Conservation (phyloP, 2,113 vertebrate species). For the Rhadina sibilatrix region DNA sequence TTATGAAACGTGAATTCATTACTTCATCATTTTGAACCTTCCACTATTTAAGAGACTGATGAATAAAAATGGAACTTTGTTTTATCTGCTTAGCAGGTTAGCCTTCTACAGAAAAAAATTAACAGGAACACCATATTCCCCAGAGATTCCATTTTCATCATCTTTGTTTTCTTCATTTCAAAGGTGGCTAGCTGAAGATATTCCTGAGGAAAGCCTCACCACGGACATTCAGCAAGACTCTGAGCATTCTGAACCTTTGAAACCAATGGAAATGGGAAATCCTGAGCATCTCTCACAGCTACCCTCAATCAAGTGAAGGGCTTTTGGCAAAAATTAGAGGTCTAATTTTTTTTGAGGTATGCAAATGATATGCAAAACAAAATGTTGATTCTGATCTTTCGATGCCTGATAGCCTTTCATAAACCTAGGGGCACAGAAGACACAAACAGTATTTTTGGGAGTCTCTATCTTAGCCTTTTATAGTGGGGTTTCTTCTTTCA, state of each 20-base stretch:
- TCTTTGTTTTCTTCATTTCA: not conserved
- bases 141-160: not conserved
- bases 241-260: not conserved
- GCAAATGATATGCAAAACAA: not conserved
- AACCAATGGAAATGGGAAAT: not conserved
- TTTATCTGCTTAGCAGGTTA: not conserved
- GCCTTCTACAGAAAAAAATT: not conserved
- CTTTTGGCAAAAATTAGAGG: not conserved
- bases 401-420: not conserved
- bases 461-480: not conserved
- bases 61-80: not conserved
- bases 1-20: not conserved
- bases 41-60: not conserved
- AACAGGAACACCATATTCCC: not conserved
- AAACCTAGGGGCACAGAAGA: not conserved
- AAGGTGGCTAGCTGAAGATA: not conserved
- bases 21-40: not conserved
- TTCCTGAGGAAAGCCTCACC: not conserved
- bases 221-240: not conserved
- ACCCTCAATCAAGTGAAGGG: not conserved
- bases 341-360: not conserved
- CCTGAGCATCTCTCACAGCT: not conserved
- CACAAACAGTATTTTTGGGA: not conserved
- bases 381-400: not conserved
- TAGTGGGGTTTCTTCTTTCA: not conserved